phyloP scores from a whole-genome alignment of 2,113 vertebrate species.

The Hypocryptadius cinnamomeus region DNA sequence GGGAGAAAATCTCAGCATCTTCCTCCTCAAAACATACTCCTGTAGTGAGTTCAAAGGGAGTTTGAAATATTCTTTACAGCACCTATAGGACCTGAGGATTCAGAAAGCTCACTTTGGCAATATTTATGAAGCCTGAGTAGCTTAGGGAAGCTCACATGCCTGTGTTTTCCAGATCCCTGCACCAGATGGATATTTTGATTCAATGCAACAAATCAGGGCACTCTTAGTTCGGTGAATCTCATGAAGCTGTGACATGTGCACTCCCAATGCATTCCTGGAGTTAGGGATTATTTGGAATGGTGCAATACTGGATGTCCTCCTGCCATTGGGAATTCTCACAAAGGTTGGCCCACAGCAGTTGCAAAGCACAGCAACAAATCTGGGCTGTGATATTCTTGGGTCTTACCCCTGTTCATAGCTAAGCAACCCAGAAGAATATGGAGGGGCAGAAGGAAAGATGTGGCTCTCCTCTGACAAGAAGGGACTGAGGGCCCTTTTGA shows the following conservation, averaged over 20 bases:
- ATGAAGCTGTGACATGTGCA: neutral
- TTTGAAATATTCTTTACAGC: neutral
- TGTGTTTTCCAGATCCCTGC: neutral
- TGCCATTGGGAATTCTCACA: neutral
- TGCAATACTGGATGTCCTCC: neutral
- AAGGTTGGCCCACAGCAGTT: neutral
- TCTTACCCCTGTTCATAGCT: neutral
- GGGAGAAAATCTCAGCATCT: neutral
- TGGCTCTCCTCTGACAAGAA: neutral
- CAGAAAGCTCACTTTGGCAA: neutral
- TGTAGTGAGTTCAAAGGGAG: neutral
- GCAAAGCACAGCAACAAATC: neutral
- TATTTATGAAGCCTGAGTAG: neutral
- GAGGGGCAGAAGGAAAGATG: neutral
- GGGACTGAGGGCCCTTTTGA: neutral
- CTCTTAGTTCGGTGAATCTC: neutral
- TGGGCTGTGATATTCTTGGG: neutral
- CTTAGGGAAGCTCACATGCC: neutral
- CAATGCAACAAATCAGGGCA: neutral
- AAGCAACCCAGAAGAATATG: neutral
- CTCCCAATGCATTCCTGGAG: neutral
- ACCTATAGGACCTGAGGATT: neutral
- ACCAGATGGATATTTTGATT: neutral
- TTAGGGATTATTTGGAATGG: neutral
- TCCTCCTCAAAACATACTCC: neutral